Conservation (phyloP, 1,140 invertebrate genomes). For the Meloidogyne floridensis region DNA sequence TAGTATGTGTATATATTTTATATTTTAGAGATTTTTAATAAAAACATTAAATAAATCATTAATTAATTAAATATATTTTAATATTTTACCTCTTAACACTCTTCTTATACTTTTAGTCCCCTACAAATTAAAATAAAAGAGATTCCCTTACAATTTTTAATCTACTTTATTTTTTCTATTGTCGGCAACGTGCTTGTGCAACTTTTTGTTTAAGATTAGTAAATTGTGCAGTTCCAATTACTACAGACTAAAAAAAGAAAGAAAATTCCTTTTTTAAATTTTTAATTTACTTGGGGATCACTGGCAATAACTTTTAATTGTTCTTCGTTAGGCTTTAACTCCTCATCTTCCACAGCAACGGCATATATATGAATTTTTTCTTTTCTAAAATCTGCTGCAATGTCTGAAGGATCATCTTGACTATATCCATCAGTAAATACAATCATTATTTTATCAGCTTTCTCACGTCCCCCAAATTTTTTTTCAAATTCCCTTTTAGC, state of each 20-base stretch:
- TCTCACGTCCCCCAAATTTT: constrained; percentile 36
- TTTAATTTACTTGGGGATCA: constrained; percentile 32
- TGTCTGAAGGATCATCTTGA: constrained; percentile 36
- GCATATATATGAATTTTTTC: constrained; percentile 37
- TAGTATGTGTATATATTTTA: background rate
- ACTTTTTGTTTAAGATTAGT: constrained; percentile 17
- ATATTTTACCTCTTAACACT: too few relatives aligned
- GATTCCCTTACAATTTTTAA: too few relatives aligned
- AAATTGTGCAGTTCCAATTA: constrained; percentile 17
- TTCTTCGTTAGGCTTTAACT: constrained; percentile 33
- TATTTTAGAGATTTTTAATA: background rate
- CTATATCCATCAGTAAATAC: constrained; percentile 43
- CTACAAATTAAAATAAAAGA: too few relatives aligned
- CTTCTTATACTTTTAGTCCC: too few relatives aligned
- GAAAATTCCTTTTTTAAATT: background rate
- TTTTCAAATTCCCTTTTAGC: constrained; percentile 35
- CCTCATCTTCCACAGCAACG: constrained; percentile 32
- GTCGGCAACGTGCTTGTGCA: constrained; percentile 8
- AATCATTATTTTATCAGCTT: constrained; percentile 27
- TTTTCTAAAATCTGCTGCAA: constrained; percentile 33
- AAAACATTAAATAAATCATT: too few relatives aligned
- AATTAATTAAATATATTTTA: too few relatives aligned
- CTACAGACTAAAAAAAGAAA: constrained; percentile 19
- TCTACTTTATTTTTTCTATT: background rate
- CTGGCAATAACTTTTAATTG: constrained; percentile 34